Evolutionary conservation across 2,113 vertebrate genomes (phyloP).

Genomic region (Poeciliopsis prolifica): DNA sequence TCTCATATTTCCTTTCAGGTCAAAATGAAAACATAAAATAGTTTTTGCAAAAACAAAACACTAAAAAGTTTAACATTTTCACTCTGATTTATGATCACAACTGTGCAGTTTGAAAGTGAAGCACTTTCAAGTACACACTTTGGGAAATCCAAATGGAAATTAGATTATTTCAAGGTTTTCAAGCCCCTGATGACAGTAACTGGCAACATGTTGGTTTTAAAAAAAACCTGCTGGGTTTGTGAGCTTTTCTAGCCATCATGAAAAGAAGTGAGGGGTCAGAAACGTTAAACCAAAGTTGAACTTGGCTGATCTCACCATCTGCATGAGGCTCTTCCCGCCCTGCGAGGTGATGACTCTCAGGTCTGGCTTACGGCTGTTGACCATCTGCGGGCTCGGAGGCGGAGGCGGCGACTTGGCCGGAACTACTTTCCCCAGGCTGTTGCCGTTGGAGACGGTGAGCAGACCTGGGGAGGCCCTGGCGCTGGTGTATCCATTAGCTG

Average conservation of each 20-base stretch:
- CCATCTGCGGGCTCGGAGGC: constrained; percentile 85
- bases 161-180: too few relatives aligned
- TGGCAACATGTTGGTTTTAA: neutral
- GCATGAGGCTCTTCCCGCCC: constrained; percentile 92
- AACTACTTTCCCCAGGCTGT: constrained; percentile 92
- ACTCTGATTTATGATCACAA: too few relatives aligned
- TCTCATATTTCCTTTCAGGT: too few relatives aligned
- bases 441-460: constrained; percentile 93
- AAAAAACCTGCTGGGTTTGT: neutral
- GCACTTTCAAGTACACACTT: too few relatives aligned
- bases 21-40: too few relatives aligned
- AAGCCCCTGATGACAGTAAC: neutral
- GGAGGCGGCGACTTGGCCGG: constrained; percentile 92
- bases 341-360: constrained; percentile 97
- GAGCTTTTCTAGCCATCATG: neutral
- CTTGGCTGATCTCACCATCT: constrained; percentile 88
- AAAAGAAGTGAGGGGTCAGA: constrained; percentile 3
- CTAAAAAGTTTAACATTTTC: too few relatives aligned
- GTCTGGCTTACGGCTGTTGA: constrained; percentile 92
- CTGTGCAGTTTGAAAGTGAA: too few relatives aligned
- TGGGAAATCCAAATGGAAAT: too few relatives aligned
- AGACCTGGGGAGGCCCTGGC: constrained; percentile 94
- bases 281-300: constrained; percentile 13
- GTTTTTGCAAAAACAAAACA: too few relatives aligned
- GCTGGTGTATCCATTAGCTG: constrained; percentile 95